Conservation (phyloP, 2,113 vertebrate species). For the Vidua chalybeata region DNA sequence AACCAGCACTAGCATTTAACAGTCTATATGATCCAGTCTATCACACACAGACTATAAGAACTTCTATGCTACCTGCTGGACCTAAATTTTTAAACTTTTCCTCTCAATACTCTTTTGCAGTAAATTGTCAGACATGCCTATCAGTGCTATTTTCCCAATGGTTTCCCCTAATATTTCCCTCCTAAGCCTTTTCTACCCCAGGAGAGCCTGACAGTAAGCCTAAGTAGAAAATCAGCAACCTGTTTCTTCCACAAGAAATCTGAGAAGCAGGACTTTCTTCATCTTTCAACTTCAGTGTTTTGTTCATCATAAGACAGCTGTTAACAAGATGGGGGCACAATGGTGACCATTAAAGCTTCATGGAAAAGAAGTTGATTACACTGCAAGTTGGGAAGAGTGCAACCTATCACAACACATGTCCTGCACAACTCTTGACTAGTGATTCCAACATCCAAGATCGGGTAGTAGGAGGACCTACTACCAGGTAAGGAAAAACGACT, state of each 20-base stretch:
- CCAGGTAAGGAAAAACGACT: neutral
- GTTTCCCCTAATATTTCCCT: neutral
- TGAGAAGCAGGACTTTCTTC: neutral
- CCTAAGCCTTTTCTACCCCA: neutral
- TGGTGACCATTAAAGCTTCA: neutral
- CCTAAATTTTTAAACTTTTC: neutral
- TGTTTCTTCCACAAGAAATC: neutral
- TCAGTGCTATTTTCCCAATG: neutral
- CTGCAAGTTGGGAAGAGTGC: neutral
- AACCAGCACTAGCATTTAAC: neutral
- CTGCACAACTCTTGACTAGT: neutral
- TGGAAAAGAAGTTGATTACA: neutral
- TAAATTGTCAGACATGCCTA: neutral
- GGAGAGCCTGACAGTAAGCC: neutral
- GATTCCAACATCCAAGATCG: neutral
- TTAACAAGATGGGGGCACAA: neutral
- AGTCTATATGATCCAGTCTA: neutral
- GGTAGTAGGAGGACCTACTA: neutral
- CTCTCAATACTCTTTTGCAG: neutral
- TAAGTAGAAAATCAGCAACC: neutral
- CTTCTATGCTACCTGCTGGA: neutral
- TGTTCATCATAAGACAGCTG: neutral
- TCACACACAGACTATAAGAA: neutral
- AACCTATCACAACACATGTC: neutral
- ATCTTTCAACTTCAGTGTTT: neutral